phyloP scores from a whole-genome alignment of 2,888 invertebrate species.

The Caenorhabditis japonica region DNA sequence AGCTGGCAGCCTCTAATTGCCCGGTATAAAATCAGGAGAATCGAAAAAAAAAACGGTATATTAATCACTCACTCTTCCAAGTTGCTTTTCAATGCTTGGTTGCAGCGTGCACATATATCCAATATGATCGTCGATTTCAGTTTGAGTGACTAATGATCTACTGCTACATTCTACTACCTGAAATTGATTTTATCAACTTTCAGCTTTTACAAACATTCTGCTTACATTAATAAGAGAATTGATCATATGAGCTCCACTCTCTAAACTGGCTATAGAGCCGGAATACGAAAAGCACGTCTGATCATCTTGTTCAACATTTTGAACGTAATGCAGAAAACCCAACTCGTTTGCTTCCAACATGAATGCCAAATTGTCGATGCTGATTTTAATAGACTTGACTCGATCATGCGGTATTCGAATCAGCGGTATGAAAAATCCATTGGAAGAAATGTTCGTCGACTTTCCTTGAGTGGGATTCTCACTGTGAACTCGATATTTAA shows the following conservation, averaged over 20 bases:
- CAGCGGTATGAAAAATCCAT: slow-evolving; percentile 36
- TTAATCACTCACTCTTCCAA: neutral
- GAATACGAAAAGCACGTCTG: slow-evolving; percentile 1
- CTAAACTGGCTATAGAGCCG: slow-evolving; percentile 20
- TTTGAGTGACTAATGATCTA: neutral
- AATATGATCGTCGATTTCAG: slow-evolving; percentile 42
- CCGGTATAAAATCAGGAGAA: too few relatives aligned
- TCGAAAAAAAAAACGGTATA: neutral
- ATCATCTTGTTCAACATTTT: slow-evolving; percentile 17
- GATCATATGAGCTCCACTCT: slow-evolving; percentile 35
- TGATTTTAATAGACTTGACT: slow-evolving; percentile 30
- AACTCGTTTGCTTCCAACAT: slow-evolving; percentile 19
- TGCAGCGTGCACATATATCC: slow-evolving; percentile 46
- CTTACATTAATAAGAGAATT: slow-evolving; percentile 27
- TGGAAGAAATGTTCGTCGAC: slow-evolving; percentile 18
- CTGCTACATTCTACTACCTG: slow-evolving; percentile 30
- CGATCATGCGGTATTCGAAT: slow-evolving; percentile 38
- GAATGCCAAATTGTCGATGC: slow-evolving; percentile 33
- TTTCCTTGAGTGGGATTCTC: neutral
- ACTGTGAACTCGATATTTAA: slow-evolving; percentile 9
- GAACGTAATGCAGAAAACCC: slow-evolving; percentile 27
- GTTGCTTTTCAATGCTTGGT: slow-evolving; percentile 35
- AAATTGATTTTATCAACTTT: too few relatives aligned
- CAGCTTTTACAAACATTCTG: neutral
- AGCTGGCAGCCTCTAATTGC: too few relatives aligned